Evolutionary conservation across 2,888 invertebrate species (phyloP).

Genomic region (Slavum lentiscoides): DNA sequence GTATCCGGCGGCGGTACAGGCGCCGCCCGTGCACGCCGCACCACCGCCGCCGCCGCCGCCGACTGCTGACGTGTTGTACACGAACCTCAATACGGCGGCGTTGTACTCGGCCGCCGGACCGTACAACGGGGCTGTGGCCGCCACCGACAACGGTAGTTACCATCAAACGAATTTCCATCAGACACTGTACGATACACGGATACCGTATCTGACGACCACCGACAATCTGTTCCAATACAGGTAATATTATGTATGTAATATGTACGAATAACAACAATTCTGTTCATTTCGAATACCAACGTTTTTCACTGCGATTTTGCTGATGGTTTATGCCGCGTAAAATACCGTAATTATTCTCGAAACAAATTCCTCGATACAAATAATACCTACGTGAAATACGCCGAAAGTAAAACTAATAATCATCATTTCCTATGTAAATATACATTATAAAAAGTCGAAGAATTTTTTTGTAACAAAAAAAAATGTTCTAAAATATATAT

Average conservation of each 20-base stretch:
- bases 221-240: conserved; percentile 86
- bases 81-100: conserved; percentile 69
- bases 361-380: no score
- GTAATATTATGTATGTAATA: neutral
- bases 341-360: no score
- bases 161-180: conserved; percentile 62
- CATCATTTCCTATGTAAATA: no score
- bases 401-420: no score
- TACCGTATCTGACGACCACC: conserved; percentile 70
- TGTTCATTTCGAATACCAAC: no score
- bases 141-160: conserved; percentile 30
- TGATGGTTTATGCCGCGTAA: no score
- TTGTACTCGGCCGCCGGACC: conserved; percentile 60
- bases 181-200: conserved; percentile 68
- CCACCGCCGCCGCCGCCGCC: conserved; percentile 30
- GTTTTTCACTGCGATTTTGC: no score
- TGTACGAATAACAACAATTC: neutral
- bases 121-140: conserved; percentile 68
- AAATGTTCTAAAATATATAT: no score
- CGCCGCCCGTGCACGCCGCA: conserved; percentile 70
- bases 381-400: no score
- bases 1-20: conserved; percentile 70
- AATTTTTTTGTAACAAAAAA: no score
- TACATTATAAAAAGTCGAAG: no score
- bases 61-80: conserved; percentile 50